These are phyloP conservation scores for Hippocampus comes DNA, from an alignment of 2,113 vertebrate species.

Conservation along the genomic window DNA sequence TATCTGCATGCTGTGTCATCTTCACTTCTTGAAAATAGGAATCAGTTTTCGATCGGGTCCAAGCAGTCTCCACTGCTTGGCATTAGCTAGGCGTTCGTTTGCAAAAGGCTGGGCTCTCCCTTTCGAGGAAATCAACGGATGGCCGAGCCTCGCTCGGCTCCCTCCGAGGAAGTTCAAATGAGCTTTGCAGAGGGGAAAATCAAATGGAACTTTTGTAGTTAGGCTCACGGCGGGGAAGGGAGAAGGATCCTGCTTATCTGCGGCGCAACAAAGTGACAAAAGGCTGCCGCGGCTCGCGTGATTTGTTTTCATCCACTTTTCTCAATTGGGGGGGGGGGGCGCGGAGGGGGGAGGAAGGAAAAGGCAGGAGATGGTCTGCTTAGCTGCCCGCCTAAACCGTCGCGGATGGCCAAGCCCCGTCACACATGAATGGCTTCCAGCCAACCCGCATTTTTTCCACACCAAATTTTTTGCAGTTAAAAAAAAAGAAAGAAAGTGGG, in stretches of 20 bases:
- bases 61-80: not conserved
- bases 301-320: not conserved
- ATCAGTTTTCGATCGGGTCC: too few relatives aligned
- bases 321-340: too few relatives aligned
- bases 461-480: too few relatives aligned
- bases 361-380: too few relatives aligned
- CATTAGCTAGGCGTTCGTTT: conserved; percentile 47
- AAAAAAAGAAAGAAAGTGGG: too few relatives aligned
- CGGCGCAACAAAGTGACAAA: conserved; percentile 28
- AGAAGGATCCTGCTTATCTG: conserved; percentile 16
- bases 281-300: conserved; percentile 16
- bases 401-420: too few relatives aligned
- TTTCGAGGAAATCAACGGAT: conserved; percentile 55
- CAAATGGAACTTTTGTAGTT: conserved; percentile 55
- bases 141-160: conserved; percentile 25
- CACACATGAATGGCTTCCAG: too few relatives aligned
- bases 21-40: too few relatives aligned
- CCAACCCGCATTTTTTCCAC: too few relatives aligned
- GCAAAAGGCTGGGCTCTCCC: conserved; percentile 32
- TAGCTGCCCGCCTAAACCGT: too few relatives aligned
- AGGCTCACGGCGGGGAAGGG: conserved; percentile 15
- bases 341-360: too few relatives aligned
- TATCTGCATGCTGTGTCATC: too few relatives aligned
- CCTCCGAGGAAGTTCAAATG: conserved; percentile 42
- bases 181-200: conserved; percentile 44